A percentile compares a stretch with the other conserved stretches of the same genome.
Evolutionary conservation across 1,140 invertebrate genomes (phyloP).

Genomic region (Wasmannia auropunctata): DNA sequence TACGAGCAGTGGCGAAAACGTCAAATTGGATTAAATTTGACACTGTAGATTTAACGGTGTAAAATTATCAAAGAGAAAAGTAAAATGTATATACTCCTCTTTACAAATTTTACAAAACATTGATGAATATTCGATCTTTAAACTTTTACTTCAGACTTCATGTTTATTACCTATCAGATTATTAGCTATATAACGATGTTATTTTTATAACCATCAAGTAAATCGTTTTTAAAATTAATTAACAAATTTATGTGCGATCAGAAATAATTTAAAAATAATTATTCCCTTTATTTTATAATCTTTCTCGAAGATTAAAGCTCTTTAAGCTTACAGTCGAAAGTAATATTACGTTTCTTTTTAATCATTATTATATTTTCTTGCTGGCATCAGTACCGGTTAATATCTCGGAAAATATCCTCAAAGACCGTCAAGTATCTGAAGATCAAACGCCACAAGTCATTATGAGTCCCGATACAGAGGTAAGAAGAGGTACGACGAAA

Average conservation of each 20-base stretch:
- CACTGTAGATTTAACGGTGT: too few species aligned
- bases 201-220: neutral
- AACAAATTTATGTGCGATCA: neutral
- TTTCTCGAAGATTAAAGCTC: neutral
- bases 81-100: neutral
- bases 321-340: neutral
- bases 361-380: neutral
- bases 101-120: neutral
- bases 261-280: neutral
- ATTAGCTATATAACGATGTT: neutral
- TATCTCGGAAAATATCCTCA: constrained; percentile 3
- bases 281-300: neutral
- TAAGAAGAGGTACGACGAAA: neutral
- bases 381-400: neutral
- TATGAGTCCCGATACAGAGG: neutral
- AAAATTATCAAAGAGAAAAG: neutral
- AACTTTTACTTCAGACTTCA: neutral
- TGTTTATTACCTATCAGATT: neutral
- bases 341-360: neutral
- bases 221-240: neutral
- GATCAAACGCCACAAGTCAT: constrained; percentile 30
- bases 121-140: neutral
- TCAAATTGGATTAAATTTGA: too few species aligned
- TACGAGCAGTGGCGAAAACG: too few species aligned
- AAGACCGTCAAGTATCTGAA: neutral